A percentile compares a stretch with the other conserved stretches of the same genome.
Conservation (phyloP, 1,140 invertebrate species). For the Tetranychus cinnabarinus region DNA sequence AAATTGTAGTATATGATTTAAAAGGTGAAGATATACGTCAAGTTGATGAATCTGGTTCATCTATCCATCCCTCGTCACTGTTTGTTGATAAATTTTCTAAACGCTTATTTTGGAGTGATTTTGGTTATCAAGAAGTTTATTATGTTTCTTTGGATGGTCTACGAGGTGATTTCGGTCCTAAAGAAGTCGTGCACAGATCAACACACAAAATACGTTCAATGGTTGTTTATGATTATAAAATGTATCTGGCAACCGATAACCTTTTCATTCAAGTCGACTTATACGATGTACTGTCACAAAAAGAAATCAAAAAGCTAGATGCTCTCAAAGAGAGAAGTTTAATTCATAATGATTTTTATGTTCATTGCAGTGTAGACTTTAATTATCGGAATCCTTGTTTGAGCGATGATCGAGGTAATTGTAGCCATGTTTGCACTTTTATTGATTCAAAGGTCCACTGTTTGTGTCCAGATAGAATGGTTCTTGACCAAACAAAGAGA, state of each 20-base stretch:
- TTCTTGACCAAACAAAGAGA: neutral
- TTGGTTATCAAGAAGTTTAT: neutral
- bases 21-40: neutral
- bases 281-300: too few relatives aligned
- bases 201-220: neutral
- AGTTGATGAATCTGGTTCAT: neutral
- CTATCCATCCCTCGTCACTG: neutral
- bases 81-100: neutral
- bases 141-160: neutral
- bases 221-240: neutral
- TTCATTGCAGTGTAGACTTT: neutral
- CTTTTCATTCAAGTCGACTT: neutral
- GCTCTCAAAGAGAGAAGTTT: too few relatives aligned
- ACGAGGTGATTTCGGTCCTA: neutral
- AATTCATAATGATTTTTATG: too few relatives aligned
- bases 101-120: neutral
- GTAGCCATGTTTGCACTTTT: neutral
- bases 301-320: too few relatives aligned
- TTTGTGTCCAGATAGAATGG: neutral
- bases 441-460: neutral
- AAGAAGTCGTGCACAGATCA: neutral
- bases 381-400: neutral
- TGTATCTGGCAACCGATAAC: neutral
- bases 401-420: neutral
- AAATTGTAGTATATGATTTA: neutral